A percentile compares a stretch with the other conserved stretches of the same genome.
phyloP scores from a whole-genome alignment of 2,113 vertebrate species.

The Takifugu bimaculatus region DNA sequence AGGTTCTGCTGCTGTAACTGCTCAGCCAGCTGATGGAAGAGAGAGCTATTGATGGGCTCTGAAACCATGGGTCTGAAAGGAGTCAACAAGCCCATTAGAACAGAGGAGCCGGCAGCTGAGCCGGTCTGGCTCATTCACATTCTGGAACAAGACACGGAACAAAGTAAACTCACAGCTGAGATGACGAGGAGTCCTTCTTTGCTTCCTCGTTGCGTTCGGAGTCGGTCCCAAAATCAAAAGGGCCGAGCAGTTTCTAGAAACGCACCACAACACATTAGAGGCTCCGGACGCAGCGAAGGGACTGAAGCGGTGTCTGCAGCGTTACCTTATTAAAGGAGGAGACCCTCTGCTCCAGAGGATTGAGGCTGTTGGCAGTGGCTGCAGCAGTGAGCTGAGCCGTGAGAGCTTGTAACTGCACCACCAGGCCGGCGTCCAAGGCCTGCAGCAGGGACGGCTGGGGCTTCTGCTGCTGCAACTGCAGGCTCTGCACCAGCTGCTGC shows the following conservation, averaged over 20 bases:
- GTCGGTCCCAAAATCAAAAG: slow-evolving; percentile 95
- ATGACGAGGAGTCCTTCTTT: slow-evolving; percentile 87
- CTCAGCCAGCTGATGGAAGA: slow-evolving; percentile 96
- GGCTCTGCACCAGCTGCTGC: slow-evolving; percentile 94
- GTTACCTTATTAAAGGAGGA: slow-evolving; percentile 96
- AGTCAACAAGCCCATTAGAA: slow-evolving; percentile 14
- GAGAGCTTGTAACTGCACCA: slow-evolving; percentile 94
- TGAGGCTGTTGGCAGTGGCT: slow-evolving; percentile 91
- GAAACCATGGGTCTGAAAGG: slow-evolving; percentile 86
- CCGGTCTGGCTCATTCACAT: neutral
- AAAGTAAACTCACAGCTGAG: slow-evolving; percentile 83
- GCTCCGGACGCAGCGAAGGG: neutral
- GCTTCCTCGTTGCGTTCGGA: slow-evolving; percentile 86
- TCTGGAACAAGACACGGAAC: neutral
- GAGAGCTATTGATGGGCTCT: slow-evolving; percentile 94
- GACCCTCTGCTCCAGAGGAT: slow-evolving; percentile 91
- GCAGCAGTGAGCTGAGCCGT: slow-evolving; percentile 97
- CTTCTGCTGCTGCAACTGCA: slow-evolving; percentile 98
- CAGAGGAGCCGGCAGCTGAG: neutral
- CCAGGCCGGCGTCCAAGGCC: slow-evolving; percentile 93
- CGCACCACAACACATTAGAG: neutral
- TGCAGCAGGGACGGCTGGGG: slow-evolving; percentile 95
- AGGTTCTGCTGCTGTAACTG: slow-evolving; percentile 97
- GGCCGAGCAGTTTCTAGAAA: slow-evolving; percentile 91
- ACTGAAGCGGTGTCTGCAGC: neutral